Percentiles rank a stretch among this genome's conserved stretches.
These are phyloP conservation scores for Hecatera dysodea DNA, from an alignment of 2,888 invertebrate species.

Conservation along the genomic window DNA sequence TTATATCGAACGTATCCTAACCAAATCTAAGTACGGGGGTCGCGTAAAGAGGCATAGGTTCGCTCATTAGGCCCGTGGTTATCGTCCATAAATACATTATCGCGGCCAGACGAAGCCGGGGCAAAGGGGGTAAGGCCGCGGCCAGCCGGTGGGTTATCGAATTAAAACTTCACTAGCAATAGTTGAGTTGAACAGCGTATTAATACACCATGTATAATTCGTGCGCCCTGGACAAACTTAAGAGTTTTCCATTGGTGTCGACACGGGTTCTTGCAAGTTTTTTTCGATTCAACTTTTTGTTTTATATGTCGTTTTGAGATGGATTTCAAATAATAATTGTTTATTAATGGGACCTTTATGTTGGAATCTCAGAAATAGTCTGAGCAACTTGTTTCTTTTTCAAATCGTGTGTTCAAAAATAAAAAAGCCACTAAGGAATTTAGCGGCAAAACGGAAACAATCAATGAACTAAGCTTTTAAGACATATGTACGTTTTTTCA, in stretches of 20 bases:
- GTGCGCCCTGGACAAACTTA: constrained; percentile 87
- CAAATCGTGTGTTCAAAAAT: too few species aligned
- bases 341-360: too few species aligned
- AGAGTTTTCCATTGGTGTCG: constrained; percentile 73
- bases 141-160: constrained; percentile 85
- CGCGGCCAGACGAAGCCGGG: constrained; percentile 70
- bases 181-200: constrained; percentile 90
- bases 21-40: constrained; percentile 74
- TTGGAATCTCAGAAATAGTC: too few species aligned
- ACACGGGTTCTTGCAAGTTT: constrained; percentile 19
- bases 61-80: constrained; percentile 90
- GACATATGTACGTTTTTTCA: too few species aligned
- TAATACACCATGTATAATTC: constrained; percentile 90
- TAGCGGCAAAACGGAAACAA: too few species aligned
- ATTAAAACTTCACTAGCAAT: constrained; percentile 90
- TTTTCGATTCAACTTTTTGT: too few species aligned
- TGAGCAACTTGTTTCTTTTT: too few species aligned
- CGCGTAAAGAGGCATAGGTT: constrained; percentile 86
- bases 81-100: constrained; percentile 91
- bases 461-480: too few species aligned
- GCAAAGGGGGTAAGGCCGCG: constrained; percentile 62
- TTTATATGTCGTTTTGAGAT: too few species aligned
- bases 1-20: constrained; percentile 67
- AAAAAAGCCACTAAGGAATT: too few species aligned
- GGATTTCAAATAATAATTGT: background rate